These are phyloP conservation scores for Pocillopora verrucosa DNA, from an alignment of 64 coral and sea anemone species.

Conservation along the genomic window DNA sequence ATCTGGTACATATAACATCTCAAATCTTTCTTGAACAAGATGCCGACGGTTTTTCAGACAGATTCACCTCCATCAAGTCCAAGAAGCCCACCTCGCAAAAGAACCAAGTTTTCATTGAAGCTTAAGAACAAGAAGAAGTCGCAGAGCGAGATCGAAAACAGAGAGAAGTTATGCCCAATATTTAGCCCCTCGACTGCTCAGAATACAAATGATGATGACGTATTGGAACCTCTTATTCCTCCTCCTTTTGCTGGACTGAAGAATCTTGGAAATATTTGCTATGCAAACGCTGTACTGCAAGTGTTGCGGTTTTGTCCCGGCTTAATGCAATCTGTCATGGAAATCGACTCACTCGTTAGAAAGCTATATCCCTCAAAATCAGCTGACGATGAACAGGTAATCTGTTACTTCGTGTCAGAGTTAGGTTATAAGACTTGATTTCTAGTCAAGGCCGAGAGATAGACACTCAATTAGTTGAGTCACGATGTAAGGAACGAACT, in stretches of 20 bases:
- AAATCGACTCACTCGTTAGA: constrained; percentile 30
- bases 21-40: background rate
- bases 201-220: constrained; percentile 10
- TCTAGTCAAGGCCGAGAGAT: too few species aligned
- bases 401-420: too few species aligned
- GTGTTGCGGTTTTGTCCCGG: constrained; percentile 89
- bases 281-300: constrained; percentile 94
- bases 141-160: constrained; percentile 13
- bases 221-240: constrained; percentile 28
- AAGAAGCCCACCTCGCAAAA: constrained; percentile 84
- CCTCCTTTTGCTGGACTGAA: constrained; percentile 65
- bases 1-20: background rate
- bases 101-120: constrained; percentile 80
- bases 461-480: too few species aligned
- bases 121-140: constrained; percentile 64
- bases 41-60: constrained; percentile 33
- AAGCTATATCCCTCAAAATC: background rate
- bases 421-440: too few species aligned
- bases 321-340: constrained; percentile 61
- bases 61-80: constrained; percentile 51
- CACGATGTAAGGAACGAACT: too few species aligned
- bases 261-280: constrained; percentile 94
- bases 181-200: constrained; percentile 16
- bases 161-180: constrained; percentile 32
- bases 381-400: background rate